Evolutionary conservation across 1,140 invertebrate species (phyloP).

Genomic region (Artemia franciscana): DNA sequence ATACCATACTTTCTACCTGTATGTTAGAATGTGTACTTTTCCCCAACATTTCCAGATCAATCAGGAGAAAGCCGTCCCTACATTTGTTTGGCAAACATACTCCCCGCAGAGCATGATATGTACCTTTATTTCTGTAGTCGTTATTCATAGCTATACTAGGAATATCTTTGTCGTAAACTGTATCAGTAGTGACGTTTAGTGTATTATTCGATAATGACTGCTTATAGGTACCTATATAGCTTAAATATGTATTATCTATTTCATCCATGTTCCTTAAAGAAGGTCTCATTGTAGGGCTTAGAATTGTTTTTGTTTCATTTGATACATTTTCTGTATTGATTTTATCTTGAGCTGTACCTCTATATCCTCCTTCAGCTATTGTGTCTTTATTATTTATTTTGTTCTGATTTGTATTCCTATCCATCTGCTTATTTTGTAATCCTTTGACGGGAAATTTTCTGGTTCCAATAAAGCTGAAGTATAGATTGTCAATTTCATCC

Average conservation of each 20-base stretch:
- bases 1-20: too few relatives aligned
- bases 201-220: neutral
- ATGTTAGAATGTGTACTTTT: too few relatives aligned
- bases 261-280: neutral
- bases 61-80: too few relatives aligned
- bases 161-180: too few relatives aligned
- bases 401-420: neutral
- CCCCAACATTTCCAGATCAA: too few relatives aligned
- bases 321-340: neutral
- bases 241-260: neutral
- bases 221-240: neutral
- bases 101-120: too few relatives aligned
- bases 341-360: neutral
- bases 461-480: neutral
- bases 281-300: neutral
- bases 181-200: neutral
- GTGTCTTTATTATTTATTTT: neutral
- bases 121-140: too few relatives aligned
- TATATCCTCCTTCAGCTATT: too few relatives aligned
- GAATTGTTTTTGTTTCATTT: neutral
- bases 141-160: too few relatives aligned
- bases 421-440: too few relatives aligned
- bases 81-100: too few relatives aligned
- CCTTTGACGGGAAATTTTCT: neutral
- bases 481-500: neutral